phyloP scores from a whole-genome alignment of 1,140 invertebrate species.

The Lysiphlebus fabarum region DNA sequence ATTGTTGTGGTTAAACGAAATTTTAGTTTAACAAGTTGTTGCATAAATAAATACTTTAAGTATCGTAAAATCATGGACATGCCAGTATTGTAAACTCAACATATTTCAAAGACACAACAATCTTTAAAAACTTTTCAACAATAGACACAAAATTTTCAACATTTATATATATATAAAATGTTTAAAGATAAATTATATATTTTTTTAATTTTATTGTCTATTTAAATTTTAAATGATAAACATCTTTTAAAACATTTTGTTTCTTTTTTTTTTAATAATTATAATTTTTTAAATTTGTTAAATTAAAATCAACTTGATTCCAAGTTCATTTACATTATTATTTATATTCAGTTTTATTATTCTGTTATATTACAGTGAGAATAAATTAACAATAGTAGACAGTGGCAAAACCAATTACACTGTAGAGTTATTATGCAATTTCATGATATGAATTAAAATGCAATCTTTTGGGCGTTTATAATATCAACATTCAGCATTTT shows the following conservation, averaged over 20 bases:
- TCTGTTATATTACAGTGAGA: too few species aligned
- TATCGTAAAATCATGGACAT: constrained; percentile 7
- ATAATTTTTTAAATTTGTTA: not conserved
- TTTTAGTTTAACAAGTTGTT: constrained; percentile 4
- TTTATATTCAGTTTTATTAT: too few species aligned
- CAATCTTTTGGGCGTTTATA: too few species aligned
- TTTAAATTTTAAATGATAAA: constrained; percentile 4
- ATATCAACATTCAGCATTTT: too few species aligned
- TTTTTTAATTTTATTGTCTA: not conserved
- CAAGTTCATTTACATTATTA: too few species aligned
- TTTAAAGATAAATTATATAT: not conserved
- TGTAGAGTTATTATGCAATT: too few species aligned
- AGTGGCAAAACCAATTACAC: too few species aligned
- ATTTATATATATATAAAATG: not conserved
- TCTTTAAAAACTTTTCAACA: constrained; percentile 5
- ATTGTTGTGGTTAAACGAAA: not conserved
- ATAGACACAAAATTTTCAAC: too few species aligned
- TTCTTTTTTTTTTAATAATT: not conserved
- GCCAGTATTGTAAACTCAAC: not conserved
- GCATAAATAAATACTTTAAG: constrained; percentile 6
- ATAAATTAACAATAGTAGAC: too few species aligned
- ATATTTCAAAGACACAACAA: not conserved
- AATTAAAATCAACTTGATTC: not conserved
- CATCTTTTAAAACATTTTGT: not conserved
- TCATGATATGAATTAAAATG: too few species aligned